phyloP scores from a whole-genome alignment of 37 sponge, comb jelly and placozoan species.

The Aplysina aerophoba region DNA sequence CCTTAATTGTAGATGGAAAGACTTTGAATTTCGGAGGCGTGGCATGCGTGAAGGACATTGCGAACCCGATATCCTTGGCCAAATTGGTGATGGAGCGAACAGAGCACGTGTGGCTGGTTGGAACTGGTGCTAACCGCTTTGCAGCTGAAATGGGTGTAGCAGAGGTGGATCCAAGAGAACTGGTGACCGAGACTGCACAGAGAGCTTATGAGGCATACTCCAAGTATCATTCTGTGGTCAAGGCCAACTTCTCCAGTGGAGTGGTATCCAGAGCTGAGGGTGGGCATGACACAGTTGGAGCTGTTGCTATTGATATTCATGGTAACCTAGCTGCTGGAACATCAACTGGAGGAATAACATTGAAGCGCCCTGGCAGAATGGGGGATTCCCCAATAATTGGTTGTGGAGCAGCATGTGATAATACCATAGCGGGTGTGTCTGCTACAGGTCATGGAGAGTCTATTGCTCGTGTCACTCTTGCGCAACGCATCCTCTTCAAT shows the following conservation, averaged over 20 bases:
- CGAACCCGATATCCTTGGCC: constrained; percentile 79
- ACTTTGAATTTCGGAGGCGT: constrained; percentile 67
- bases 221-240: constrained; percentile 50
- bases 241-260: constrained; percentile 13
- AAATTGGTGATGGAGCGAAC: constrained; percentile 81
- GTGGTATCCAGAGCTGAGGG: neutral
- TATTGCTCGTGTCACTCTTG: constrained; percentile 66
- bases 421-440: constrained; percentile 68
- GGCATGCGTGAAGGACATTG: constrained; percentile 68
- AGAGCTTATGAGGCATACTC: constrained; percentile 36
- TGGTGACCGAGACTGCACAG: constrained; percentile 35
- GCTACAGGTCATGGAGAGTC: constrained; percentile 85
- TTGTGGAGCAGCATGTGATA: constrained; percentile 74
- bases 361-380: constrained; percentile 74
- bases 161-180: constrained; percentile 34
- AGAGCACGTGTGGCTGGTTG: constrained; percentile 78
- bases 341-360: constrained; percentile 87
- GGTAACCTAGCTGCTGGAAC: constrained; percentile 83
- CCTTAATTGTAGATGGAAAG: constrained; percentile 72
- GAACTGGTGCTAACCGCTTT: constrained; percentile 76
- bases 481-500: constrained; percentile 44
- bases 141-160: constrained; percentile 71
- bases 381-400: constrained; percentile 85
- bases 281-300: constrained; percentile 84
- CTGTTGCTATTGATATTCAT: constrained; percentile 74